Evolutionary conservation across 1,140 invertebrate genomes (phyloP), one percentile per base, ranked within the genome.

Genomic region (Psilanteris sp.): DNA sequence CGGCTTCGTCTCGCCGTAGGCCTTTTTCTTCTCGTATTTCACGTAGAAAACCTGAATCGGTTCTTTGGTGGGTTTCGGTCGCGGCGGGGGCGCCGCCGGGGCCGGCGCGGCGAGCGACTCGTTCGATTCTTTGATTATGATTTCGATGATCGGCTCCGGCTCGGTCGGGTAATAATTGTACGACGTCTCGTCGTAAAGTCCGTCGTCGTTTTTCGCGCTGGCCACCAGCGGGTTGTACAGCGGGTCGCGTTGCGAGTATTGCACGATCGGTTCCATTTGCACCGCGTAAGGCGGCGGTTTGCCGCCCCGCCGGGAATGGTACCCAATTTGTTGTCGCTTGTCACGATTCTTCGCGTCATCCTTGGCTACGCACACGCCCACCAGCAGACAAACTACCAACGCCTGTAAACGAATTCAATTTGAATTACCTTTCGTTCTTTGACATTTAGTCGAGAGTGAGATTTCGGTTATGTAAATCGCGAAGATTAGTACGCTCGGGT

Each of bases 21-120:
- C 88, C 79, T 86, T 90, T 81, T 88, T 94, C 83, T 96, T 95
- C 71, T 95, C 94, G 79, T 96, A 96, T 82, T 96, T 96, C 0
- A 96, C 94, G 79, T 96, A 96, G 82, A 95, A 96, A 1, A 96
- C 95, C 78, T 96, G 94, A 34, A 96, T 93, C 7, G 95, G 94
- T 81, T 95, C 93, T 81, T 94, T 94, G 64, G 92, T 92, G 72
- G 92, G 92, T 44, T 88, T 89, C 37, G 88, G 90, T 46, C 85
- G 83, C 0, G 90, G 87, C 16, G 90, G 82, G 1, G 90, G 87
- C 3, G 90, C 85, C 0, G 82, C 82, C 3, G 90, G 89, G 0
- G 90, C 91, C n/a, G 92, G 91, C 2, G 92, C 89, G 0, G 94
- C 93, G 2, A 95, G 81, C 0, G 93, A 91, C 73, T 95, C 93